Evolutionary conservation across 2,888 invertebrate species (phyloP), one percentile per base, ranked within the genome.

Genomic region (Lacanobia wlatinum): DNA sequence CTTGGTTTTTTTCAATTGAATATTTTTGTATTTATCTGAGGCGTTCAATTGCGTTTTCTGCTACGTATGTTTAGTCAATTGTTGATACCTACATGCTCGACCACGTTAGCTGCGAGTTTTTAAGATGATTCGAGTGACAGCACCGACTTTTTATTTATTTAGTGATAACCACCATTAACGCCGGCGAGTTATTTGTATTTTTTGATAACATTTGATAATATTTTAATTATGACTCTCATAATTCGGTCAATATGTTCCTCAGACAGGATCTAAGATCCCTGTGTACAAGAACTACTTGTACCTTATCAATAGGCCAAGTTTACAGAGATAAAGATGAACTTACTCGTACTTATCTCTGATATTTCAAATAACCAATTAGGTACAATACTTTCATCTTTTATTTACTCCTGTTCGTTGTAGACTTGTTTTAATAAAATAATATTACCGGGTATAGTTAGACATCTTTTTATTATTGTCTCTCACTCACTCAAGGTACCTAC

Each of bases 271-370:
- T 76, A 74, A 86, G 82, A 87, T 82, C 84, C 84, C 83, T 80
- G 85, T 78, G 71, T 84, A 83, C 84, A 87, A 87, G 79, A 89
- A 82, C 74, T 86, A 85, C 78, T 84, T 87, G 78, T 86, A 88
- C 83, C 87, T 90, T 91, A 91, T 91, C 91, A 87, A 87, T 80
- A 88, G 91, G 92, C 92, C 92, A 92, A 92, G 90, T 91, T 89
- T 89, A 89, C 86, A 76, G 74, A 85, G 91, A 91, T 91, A 92
- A 90, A 83, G 90, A 87, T 91, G 91, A 91, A 91, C 92, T 88
- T 84, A 83, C 80, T 55, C 83, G 68, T 73, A 83, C 82, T 89
- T 90, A 89, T 90, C 87, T 82, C 75, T 75, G 89, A 90, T 91
- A 89, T 88, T 88, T 87, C 78, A 85, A 86, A 85, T 86, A 87